Conservation (phyloP, 53 echinoderm and acorn worm species). For the Crossaster papposus region DNA sequence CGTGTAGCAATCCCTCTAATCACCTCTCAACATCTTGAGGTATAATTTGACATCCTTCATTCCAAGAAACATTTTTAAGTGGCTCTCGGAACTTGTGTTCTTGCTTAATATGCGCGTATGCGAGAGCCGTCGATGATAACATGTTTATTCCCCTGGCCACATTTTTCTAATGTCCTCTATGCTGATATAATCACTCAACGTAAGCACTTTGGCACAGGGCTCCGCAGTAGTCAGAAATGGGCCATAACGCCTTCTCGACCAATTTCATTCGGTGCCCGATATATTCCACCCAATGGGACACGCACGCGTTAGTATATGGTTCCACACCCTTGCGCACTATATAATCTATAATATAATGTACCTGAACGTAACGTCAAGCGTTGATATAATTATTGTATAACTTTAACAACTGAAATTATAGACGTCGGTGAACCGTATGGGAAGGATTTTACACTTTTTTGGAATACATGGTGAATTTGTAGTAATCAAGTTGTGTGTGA, state of each 20-base stretch:
- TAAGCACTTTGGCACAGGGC: neutral
- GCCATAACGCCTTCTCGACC: neutral
- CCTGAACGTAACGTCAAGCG: constrained; percentile 22
- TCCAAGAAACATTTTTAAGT: no score
- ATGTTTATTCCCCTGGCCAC: neutral
- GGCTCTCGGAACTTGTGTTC: no score
- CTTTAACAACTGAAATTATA: neutral
- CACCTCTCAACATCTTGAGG: no score
- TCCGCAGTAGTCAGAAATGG: neutral
- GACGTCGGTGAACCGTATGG: neutral
- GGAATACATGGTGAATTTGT: neutral
- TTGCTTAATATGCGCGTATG: neutral
- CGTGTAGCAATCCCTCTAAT: neutral
- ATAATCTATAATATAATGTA: neutral
- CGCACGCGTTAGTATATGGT: neutral
- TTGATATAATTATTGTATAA: neutral
- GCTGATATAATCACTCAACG: neutral
- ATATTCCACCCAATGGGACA: neutral
- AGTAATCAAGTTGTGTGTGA: no score
- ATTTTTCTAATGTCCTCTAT: neutral
- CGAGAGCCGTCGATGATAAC: neutral
- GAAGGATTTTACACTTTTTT: constrained; percentile 1
- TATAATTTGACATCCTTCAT: no score
- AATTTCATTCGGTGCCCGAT: neutral
- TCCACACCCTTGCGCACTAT: neutral